Conservation (phyloP, 2,797 vertebrate species). For the Pyrocephalus nanus region DNA sequence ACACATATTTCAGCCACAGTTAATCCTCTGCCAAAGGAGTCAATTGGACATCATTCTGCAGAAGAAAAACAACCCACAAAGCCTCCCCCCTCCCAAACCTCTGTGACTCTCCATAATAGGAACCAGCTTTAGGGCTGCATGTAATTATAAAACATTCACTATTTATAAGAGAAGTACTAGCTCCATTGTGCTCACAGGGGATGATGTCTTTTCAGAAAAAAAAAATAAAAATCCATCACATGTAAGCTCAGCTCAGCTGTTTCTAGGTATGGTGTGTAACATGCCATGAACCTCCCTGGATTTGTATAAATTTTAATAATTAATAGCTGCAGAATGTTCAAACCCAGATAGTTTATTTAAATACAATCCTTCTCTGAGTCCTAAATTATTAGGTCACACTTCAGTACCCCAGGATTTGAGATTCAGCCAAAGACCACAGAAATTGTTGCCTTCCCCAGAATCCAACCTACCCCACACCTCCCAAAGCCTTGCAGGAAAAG, state of each 20-base stretch:
- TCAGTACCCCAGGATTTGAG: slow-evolving; percentile 56
- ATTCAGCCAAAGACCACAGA: slow-evolving; percentile 58
- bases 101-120: slow-evolving; percentile 34
- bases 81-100: neutral
- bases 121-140: slow-evolving; percentile 65
- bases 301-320: slow-evolving; percentile 60
- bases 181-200: slow-evolving; percentile 54
- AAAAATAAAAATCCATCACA: neutral
- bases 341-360: slow-evolving; percentile 57
- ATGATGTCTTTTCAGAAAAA: slow-evolving; percentile 32
- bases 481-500: neutral
- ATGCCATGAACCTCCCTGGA: neutral
- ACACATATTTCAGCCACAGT: slow-evolving; percentile 19
- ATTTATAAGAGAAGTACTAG: slow-evolving; percentile 48
- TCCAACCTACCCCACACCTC: neutral
- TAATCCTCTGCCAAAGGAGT: slow-evolving; percentile 4
- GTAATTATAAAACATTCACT: slow-evolving; percentile 53
- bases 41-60: slow-evolving; percentile 27
- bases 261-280: slow-evolving; percentile 31
- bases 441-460: slow-evolving; percentile 38
- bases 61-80: slow-evolving; percentile 53
- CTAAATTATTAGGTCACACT: slow-evolving; percentile 60
- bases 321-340: slow-evolving; percentile 43
- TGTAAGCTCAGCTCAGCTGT: slow-evolving; percentile 56
- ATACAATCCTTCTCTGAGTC: slow-evolving; percentile 21